Evolutionary conservation across 2,113 vertebrate species (phyloP).

Genomic region (Edolisoma coerulescens): DNA sequence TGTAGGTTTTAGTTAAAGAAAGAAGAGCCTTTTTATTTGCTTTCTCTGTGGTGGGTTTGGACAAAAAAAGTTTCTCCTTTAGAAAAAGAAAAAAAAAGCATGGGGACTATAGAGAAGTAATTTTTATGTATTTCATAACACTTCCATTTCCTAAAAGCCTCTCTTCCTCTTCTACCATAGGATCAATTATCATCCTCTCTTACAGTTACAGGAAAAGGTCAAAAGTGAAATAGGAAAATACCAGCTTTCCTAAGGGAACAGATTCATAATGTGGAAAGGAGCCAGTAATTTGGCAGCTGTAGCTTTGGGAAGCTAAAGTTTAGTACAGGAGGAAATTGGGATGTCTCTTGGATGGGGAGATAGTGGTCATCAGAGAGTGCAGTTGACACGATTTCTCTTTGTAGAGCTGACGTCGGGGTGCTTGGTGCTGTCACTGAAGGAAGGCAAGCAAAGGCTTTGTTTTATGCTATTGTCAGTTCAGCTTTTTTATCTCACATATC

Average conservation of each 20-base stretch:
- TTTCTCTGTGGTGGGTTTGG: background rate
- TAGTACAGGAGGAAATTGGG: constrained; percentile 60
- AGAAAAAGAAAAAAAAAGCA: background rate
- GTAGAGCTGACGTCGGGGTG: background rate
- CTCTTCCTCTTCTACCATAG: background rate
- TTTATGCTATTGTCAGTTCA: constrained; percentile 38
- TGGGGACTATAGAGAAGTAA: background rate
- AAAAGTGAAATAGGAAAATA: constrained; percentile 56
- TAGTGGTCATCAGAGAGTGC: constrained; percentile 17
- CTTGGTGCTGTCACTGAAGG: constrained; percentile 9
- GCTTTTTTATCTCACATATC: constrained; percentile 33
- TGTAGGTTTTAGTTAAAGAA: background rate
- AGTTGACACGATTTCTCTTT: background rate
- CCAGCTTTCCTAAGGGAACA: constrained; percentile 32
- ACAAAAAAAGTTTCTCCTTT: background rate
- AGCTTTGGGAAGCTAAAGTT: constrained; percentile 46
- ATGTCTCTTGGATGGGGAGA: constrained; percentile 52
- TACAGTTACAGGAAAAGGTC: constrained; percentile 41
- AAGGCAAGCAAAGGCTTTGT: background rate
- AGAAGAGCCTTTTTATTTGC: background rate
- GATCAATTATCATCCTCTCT: constrained; percentile 46
- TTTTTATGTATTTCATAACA: background rate
- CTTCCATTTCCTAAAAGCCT: background rate
- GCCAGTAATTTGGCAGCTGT: constrained; percentile 26
- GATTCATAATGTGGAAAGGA: constrained; percentile 40